Evolutionary conservation across 2,797 vertebrate genomes (phyloP).

Genomic region (Coreius guichenoti): DNA sequence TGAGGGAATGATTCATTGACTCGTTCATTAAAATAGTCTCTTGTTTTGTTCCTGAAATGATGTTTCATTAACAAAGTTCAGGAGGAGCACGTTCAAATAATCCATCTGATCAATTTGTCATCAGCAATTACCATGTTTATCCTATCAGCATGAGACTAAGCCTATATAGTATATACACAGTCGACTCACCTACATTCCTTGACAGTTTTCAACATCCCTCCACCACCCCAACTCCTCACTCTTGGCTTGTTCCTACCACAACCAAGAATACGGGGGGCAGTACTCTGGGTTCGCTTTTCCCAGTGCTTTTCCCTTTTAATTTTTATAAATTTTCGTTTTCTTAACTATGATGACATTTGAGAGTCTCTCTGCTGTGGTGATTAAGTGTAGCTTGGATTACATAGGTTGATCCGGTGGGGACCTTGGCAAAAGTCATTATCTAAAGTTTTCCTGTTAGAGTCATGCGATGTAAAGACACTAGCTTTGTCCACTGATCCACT

Average conservation of each 20-base stretch:
- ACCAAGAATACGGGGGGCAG: too few relatives aligned
- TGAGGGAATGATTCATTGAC: not conserved
- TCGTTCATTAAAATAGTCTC: not conserved
- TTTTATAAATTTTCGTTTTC: conserved; percentile 29
- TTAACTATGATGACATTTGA: conserved; percentile 56
- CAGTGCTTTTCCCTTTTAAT: conserved; percentile 60
- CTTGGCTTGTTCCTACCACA: too few relatives aligned
- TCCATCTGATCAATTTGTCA: too few relatives aligned
- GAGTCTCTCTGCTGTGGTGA: conserved; percentile 55
- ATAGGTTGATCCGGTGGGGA: conserved; percentile 50
- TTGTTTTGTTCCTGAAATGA: not conserved
- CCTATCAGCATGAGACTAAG: too few relatives aligned
- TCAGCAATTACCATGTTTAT: too few relatives aligned
- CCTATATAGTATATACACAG: too few relatives aligned
- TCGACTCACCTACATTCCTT: too few relatives aligned
- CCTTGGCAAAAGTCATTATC: conserved; percentile 44
- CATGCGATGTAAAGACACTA: conserved; percentile 62
- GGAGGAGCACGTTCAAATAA: too few relatives aligned
- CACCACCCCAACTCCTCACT: too few relatives aligned
- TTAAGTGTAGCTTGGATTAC: conserved; percentile 54
- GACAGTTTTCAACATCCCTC: too few relatives aligned
- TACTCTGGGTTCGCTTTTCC: conserved; percentile 42
- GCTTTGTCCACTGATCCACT: conserved; percentile 70
- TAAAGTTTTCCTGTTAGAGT: conserved; percentile 62
- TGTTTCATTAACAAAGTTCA: too few relatives aligned